phyloP scores from a whole-genome alignment of 2,113 vertebrate species.

The Sorex fumeus region DNA sequence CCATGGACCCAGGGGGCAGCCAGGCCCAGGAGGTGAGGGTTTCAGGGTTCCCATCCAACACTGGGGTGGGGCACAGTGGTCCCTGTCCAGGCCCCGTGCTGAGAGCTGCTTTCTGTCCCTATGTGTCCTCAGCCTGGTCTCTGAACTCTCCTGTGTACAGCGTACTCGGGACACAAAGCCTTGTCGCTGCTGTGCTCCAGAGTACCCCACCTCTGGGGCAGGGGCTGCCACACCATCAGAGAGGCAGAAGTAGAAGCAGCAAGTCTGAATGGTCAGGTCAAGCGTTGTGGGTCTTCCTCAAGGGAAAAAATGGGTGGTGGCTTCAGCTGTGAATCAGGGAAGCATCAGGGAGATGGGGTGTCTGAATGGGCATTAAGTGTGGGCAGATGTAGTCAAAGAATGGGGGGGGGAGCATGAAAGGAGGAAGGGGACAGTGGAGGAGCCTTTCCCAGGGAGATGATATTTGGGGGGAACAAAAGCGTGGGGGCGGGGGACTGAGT shows the following conservation, averaged over 20 bases:
- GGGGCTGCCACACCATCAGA: not conserved
- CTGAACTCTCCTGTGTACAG: constrained; percentile 26
- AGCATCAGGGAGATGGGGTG: constrained; percentile 39
- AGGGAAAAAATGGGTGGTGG: not conserved
- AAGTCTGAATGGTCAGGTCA: constrained; percentile 25
- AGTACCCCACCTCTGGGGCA: not conserved
- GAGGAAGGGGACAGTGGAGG: constrained; percentile 61
- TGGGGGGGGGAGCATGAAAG: constrained; percentile 16
- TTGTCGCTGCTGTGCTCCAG: constrained; percentile 7
- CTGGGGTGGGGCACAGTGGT: not conserved
- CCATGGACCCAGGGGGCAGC: constrained; percentile 40
- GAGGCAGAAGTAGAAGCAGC: constrained; percentile 42
- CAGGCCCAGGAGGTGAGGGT: not conserved
- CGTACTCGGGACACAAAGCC: constrained; percentile 19
- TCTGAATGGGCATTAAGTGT: constrained; percentile 59
- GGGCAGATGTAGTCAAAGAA: constrained; percentile 67
- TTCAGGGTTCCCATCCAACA: not conserved
- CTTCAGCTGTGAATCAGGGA: constrained; percentile 41
- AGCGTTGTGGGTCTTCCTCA: not conserved
- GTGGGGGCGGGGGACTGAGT: constrained; percentile 73
- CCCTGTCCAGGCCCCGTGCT: constrained; percentile 6
- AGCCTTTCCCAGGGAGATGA: constrained; percentile 77
- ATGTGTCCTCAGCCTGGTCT: not conserved
- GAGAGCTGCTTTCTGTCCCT: constrained; percentile 16
- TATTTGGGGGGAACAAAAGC: constrained; percentile 78